Evolutionary conservation across 2,797 vertebrate genomes (phyloP).

Genomic region (Cichlasoma orientale): DNA sequence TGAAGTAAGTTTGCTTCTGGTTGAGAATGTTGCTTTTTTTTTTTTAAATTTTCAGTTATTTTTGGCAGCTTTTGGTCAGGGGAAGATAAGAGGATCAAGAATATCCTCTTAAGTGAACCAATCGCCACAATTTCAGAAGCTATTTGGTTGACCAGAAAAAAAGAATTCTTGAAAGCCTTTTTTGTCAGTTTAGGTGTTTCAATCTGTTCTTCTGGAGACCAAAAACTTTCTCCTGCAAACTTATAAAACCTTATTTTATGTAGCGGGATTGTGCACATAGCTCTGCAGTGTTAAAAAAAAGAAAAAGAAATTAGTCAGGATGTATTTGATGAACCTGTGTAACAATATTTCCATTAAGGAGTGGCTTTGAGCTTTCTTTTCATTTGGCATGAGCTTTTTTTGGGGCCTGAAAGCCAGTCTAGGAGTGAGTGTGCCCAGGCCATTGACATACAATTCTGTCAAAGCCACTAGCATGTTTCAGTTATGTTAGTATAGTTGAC

Average conservation of each 20-base stretch:
- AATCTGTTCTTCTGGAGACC: not conserved
- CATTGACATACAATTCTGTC: not conserved
- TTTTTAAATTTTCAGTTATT: slow-evolving; percentile 13
- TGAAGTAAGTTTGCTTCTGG: slow-evolving; percentile 30
- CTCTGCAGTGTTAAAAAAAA: not conserved
- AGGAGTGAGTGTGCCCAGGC: not conserved
- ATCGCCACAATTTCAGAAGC: slow-evolving; percentile 33
- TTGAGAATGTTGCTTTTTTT: slow-evolving; percentile 15
- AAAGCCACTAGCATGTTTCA: not conserved
- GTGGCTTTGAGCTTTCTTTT: not conserved
- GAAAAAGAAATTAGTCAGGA: not conserved
- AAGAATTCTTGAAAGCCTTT: slow-evolving; percentile 6
- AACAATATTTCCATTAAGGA: not conserved
- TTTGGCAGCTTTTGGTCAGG: slow-evolving; percentile 53
- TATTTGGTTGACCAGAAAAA: slow-evolving; percentile 25
- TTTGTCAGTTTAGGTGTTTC: slow-evolving; percentile 5
- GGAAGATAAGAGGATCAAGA: slow-evolving; percentile 57
- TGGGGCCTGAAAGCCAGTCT: not conserved
- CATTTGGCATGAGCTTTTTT: not conserved
- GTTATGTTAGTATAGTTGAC: not conserved
- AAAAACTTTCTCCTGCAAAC: not conserved
- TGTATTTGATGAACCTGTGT: not conserved
- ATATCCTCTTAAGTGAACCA: slow-evolving; percentile 59
- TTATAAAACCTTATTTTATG: not conserved
- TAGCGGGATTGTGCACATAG: not conserved